These are phyloP conservation scores for Leptonema lineaticorne DNA, from an alignment of 1,140 invertebrate genomes.

Conservation along the genomic window DNA sequence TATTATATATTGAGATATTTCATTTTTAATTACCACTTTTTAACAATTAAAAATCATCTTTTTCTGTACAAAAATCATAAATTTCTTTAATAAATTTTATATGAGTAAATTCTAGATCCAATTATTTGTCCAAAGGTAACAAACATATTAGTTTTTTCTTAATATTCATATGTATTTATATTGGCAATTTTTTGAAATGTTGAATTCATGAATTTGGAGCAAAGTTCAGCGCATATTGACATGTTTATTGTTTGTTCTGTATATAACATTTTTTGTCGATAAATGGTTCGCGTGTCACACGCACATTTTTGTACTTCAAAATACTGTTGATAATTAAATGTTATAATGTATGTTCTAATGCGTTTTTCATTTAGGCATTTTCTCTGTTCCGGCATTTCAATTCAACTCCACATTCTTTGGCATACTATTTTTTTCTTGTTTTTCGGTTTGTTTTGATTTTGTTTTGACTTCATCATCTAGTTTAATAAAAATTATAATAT, in stretches of 20 bases:
- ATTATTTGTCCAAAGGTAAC: too few relatives aligned
- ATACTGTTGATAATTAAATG: conserved; percentile 37
- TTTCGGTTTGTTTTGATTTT: background rate
- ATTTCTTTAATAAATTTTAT: too few relatives aligned
- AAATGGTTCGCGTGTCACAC: conserved; percentile 30
- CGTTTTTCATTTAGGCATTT: conserved; percentile 34
- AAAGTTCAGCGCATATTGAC: conserved; percentile 29
- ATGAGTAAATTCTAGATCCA: too few relatives aligned
- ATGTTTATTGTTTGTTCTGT: conserved; percentile 36
- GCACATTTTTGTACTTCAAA: conserved; percentile 34
- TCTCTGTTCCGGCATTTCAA: conserved; percentile 5
- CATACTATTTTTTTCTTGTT: background rate
- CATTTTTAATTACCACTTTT: too few relatives aligned
- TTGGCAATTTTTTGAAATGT: conserved; percentile 7
- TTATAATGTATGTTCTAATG: conserved; percentile 36
- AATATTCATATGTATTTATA: background rate
- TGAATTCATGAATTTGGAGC: conserved; percentile 17
- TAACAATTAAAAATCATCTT: too few relatives aligned
- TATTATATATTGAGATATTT: too few relatives aligned
- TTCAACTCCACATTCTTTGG: background rate
- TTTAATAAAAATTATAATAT: too few relatives aligned
- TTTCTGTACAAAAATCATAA: too few relatives aligned
- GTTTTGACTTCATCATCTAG: background rate
- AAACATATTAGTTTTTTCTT: background rate
- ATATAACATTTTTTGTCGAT: conserved; percentile 31